Percentiles rank a stretch among this genome's conserved stretches.
These are phyloP conservation scores for Myrmecobius fasciatus DNA, from an alignment of 2,113 vertebrate species.

Conservation along the genomic window DNA sequence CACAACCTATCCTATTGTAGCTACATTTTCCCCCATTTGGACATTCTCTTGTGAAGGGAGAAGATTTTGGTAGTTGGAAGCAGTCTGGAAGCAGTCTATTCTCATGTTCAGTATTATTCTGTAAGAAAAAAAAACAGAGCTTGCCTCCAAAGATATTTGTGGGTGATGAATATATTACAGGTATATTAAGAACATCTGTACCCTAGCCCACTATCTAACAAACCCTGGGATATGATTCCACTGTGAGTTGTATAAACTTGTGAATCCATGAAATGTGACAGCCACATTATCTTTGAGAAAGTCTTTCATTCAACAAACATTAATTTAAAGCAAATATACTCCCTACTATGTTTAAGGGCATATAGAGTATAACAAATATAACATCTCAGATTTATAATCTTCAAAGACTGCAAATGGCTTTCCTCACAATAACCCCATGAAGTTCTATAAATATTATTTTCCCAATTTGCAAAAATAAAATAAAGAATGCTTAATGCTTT, in stretches of 20 bases:
- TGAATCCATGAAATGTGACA: not conserved
- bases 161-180: not conserved
- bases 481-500: not conserved
- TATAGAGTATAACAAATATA: not conserved
- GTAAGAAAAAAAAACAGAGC: not conserved
- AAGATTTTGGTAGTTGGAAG: not conserved
- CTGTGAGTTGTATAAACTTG: not conserved
- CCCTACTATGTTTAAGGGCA: not conserved
- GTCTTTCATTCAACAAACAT: not conserved
- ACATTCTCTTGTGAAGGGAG: not conserved
- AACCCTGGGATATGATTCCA: not conserved
- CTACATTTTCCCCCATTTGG: not conserved
- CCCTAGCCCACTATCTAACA: not conserved
- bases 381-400: not conserved
- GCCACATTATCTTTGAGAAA: not conserved
- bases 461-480: not conserved
- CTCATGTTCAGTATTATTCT: not conserved
- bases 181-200: not conserved
- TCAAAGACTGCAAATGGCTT: not conserved
- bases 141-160: not conserved
- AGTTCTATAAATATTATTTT: not conserved
- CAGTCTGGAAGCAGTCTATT: not conserved
- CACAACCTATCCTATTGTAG: not conserved
- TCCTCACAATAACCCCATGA: not conserved
- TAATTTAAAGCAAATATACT: not conserved